Percentiles rank a stretch among this genome's conserved stretches.
These are phyloP conservation scores for Graptemys geographica DNA, from an alignment of 2,797 vertebrate species.

Conservation along the genomic window DNA sequence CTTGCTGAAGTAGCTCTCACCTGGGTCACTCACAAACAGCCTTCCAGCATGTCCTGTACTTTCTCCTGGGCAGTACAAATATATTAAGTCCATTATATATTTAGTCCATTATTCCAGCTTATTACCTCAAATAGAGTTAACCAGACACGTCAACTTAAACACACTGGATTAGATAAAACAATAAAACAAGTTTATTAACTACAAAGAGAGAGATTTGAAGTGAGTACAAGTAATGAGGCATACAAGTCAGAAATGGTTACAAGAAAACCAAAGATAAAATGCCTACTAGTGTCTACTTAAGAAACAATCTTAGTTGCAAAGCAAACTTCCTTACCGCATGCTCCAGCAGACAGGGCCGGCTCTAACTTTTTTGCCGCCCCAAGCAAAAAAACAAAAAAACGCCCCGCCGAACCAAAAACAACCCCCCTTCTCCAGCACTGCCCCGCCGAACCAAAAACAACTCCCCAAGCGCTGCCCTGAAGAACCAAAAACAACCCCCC, in stretches of 20 bases:
- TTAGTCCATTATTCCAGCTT: background rate
- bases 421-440: too few species aligned
- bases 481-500: too few species aligned
- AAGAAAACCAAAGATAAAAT: background rate
- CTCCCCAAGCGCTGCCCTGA: too few species aligned
- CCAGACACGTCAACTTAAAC: background rate
- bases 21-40: background rate
- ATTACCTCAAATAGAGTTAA: background rate
- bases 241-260: background rate
- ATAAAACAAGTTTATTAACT: background rate
- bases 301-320: background rate
- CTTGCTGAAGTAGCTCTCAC: background rate
- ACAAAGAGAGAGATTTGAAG: background rate
- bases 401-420: too few species aligned
- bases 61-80: background rate
- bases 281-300: background rate
- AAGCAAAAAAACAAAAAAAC: too few species aligned
- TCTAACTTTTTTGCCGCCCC: too few species aligned
- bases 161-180: too few species aligned
- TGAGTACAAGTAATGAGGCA: background rate
- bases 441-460: too few species aligned
- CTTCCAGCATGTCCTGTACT: background rate
- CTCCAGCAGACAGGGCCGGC: background rate
- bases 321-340: background rate
- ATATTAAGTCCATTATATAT: background rate